A percentile compares a stretch with the other conserved stretches of the same genome.
Evolutionary conservation across 2,888 invertebrate species (phyloP).

Genomic region (Quadriops clusia): DNA sequence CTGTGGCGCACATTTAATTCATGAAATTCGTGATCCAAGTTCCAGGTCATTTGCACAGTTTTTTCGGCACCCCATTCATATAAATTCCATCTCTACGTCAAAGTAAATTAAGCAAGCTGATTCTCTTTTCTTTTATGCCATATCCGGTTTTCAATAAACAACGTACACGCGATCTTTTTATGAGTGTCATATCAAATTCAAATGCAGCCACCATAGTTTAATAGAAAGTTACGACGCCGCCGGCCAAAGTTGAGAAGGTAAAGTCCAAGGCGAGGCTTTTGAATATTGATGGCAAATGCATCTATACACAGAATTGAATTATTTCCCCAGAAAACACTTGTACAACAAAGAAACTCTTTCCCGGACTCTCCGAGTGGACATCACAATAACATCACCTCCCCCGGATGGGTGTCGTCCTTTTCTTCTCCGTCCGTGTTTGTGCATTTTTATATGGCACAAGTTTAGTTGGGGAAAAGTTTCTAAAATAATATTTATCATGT

Average conservation of each 20-base stretch:
- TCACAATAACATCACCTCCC: slow-evolving; percentile 28
- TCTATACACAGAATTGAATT: slow-evolving; percentile 25
- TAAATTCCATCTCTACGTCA: no score
- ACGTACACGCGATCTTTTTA: no score
- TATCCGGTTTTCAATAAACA: no score
- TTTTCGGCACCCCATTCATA: no score
- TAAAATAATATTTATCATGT: slow-evolving; percentile 33
- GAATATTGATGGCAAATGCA: slow-evolving; percentile 32
- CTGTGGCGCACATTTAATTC: no score
- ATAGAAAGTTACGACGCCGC: no score
- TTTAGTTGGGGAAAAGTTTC: slow-evolving; percentile 28
- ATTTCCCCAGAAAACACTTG: slow-evolving; percentile 27
- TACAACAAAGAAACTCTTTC: slow-evolving; percentile 17
- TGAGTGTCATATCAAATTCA: no score
- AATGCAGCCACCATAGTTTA: no score
- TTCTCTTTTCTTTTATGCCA: no score
- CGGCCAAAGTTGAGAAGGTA: slow-evolving; percentile 16
- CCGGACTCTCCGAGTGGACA: slow-evolving; percentile 24
- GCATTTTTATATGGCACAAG: slow-evolving; percentile 31
- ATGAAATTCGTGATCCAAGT: no score
- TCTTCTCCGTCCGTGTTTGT: slow-evolving; percentile 27
- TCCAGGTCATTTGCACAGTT: no score
- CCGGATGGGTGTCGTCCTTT: slow-evolving; percentile 20
- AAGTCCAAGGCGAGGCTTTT: slow-evolving; percentile 26
- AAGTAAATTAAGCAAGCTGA: no score